Evolutionary conservation across 2,113 vertebrate species (phyloP), one percentile per base, ranked within the genome.

Genomic region (Candoia aspera): DNA sequence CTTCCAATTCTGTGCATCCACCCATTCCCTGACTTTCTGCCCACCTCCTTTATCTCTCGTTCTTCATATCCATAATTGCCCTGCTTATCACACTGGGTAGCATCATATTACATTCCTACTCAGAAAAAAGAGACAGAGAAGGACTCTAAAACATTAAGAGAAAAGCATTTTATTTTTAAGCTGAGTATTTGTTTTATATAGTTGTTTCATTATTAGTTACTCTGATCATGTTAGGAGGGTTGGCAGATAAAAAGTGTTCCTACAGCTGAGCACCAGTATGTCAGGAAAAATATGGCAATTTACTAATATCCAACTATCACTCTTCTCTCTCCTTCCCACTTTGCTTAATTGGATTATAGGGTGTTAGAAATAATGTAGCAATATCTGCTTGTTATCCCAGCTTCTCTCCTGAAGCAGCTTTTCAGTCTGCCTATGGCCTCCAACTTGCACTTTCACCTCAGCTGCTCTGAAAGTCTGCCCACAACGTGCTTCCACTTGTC

Each of bases 371-470:
- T 15, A 59, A 62, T 42, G 8, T 88, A 49, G 64, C 54, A 83
- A 83, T 83, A 58, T 23, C 9, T 79, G 54, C 33, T 64, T 58
- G 19, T 17, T 4, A 2, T 73, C 9, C 49, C 42, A 49, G 6
- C 17, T 49, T 88, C 53, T 90, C 84, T 86, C 59, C 2, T 37
- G 4, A n/a, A 58, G 21, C 57, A 73, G 21, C 6, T 57, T 46
- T 12, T 37, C 49, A 19, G 60, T 21, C 24, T 12, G 9, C 92
- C 73, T 89, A 21, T 79, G 17, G 33, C 42, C n/a, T 17, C 23
- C 62, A 33, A 83, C 46, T 84, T 84, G 58, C 49, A 46, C 86
- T 91, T 93, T 93, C 89, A 88, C 86, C 90, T 93, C 49, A 37
- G 58, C 46, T 54, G 87, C 84, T 87, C 84, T 55, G 87, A 85